phyloP scores from a whole-genome alignment of 2,797 vertebrate genomes.

The Xiphorhynchus erythropygius region DNA sequence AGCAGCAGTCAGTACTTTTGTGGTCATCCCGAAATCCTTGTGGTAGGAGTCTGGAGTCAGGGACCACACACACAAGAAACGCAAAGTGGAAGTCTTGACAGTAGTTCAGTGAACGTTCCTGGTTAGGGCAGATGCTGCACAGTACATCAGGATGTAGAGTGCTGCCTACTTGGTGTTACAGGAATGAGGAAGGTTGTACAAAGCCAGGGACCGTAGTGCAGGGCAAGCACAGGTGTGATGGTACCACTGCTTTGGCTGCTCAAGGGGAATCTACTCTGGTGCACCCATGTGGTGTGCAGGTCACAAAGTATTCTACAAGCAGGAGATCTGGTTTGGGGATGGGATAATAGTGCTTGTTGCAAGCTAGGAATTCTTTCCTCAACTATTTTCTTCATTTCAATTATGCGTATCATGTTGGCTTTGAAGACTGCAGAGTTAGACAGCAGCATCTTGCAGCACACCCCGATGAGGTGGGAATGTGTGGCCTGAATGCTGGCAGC shows the following conservation, averaged over 20 bases:
- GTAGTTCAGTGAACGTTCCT: neutral
- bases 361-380: neutral
- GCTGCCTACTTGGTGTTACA: neutral
- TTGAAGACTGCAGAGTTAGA: neutral
- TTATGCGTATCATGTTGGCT: accelerated
- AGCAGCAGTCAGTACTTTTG: neutral
- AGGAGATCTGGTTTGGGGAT: neutral
- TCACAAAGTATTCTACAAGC: neutral
- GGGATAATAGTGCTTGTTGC: neutral
- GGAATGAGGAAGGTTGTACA: neutral
- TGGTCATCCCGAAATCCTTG: neutral
- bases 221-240: neutral
- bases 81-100: neutral
- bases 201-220: accelerated
- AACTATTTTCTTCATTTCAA: neutral
- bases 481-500: neutral
- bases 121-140: neutral
- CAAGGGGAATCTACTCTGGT: neutral
- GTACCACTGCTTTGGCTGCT: neutral
- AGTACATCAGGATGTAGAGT: no score
- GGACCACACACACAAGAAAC: neutral
- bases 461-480: neutral
- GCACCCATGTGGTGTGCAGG: neutral
- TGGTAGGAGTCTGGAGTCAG: neutral
- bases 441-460: neutral